Evolutionary conservation across 2,113 vertebrate genomes (phyloP), one percentile per base, ranked within the genome.

Genomic region (Narcine bancroftii): DNA sequence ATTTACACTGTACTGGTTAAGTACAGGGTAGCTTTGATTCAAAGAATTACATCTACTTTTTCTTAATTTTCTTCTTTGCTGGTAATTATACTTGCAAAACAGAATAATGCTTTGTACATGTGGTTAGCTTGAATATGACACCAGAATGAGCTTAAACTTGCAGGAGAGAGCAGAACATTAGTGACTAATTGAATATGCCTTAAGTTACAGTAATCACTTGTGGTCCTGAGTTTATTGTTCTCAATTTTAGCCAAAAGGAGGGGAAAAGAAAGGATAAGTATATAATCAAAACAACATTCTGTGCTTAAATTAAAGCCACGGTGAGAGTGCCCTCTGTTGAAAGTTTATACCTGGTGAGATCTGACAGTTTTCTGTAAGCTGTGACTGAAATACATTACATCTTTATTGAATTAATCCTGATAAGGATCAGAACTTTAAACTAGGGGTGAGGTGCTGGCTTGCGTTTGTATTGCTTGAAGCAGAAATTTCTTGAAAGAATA

Each of bases 351-450:
- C 95, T 96, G 95, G 94, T 95, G 96, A 95, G 94, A 97, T 95
- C 97, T 96, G 96, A 97, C 96, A 96, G 97, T 97, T 96, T 97
- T 97, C 95, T 97, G 95, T 97, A 96, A 97, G 96, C 97, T 96
- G 95, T 97, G 97, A 97, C 98, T 98, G 97, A 97, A 97, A 97
- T 98, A 98, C 97, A 98, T 99, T 99, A 98, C 96, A 96, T 95
- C 97, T 98, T 99, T 99, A 99, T 99, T 99, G 98, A 99, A 99
- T 99, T 99, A 99, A 99, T 99, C 99, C 98, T 95, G 98, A 99
- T 99, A 99, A 99, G 97, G 97, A 99, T 99, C 98, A 97, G 97
- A 97, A 97, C 97, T 99, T 99, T 98, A 99, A 99, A 99, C 97
- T 96, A 96, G 95, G 97, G 97, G 98, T 98, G 97, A 99, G 97